A percentile compares a stretch with the other conserved stretches of the same genome.
phyloP scores from a whole-genome alignment of 1,140 invertebrate genomes.

The Cyrtorhinus lividipennis region DNA sequence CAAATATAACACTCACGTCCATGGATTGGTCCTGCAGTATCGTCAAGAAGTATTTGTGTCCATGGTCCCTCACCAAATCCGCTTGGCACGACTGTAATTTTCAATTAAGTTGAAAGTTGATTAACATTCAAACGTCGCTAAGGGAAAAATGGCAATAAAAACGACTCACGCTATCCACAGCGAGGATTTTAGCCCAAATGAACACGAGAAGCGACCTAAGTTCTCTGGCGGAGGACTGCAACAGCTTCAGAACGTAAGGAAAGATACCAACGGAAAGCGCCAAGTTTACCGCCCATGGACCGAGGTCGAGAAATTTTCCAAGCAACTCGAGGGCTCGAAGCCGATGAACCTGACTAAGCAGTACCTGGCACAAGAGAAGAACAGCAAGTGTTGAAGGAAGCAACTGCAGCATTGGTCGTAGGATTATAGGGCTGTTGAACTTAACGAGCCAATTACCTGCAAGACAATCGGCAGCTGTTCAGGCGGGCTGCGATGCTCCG shows the following conservation, averaged over 20 bases:
- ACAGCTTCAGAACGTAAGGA: slow-evolving; percentile 91
- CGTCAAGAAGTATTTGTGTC: slow-evolving; percentile 87
- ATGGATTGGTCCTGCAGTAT: slow-evolving; percentile 74
- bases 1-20: slow-evolving; percentile 48
- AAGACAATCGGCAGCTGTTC: slow-evolving; percentile 96
- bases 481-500: slow-evolving; percentile 60
- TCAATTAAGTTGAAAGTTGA: too few relatives aligned
- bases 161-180: slow-evolving; percentile 89
- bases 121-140: too few relatives aligned
- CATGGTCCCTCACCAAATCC: slow-evolving; percentile 88
- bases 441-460: slow-evolving; percentile 57
- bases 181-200: slow-evolving; percentile 98
- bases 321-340: slow-evolving; percentile 85
- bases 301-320: slow-evolving; percentile 89
- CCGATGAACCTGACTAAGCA: slow-evolving; percentile 92
- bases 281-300: slow-evolving; percentile 91
- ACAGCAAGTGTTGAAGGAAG: too few relatives aligned
- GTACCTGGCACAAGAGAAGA: slow-evolving; percentile 41
- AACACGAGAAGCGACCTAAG: slow-evolving; percentile 85
- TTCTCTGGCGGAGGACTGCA: slow-evolving; percentile 86
- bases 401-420: too few relatives aligned
- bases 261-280: slow-evolving; percentile 96
- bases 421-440: too few relatives aligned
- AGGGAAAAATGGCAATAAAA: too few relatives aligned
- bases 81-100: slow-evolving; percentile 86